Percentiles rank a stretch among this genome's conserved stretches.
These are phyloP conservation scores for Actenoides lindsayi DNA, from an alignment of 2,113 vertebrate genomes.

Conservation along the genomic window DNA sequence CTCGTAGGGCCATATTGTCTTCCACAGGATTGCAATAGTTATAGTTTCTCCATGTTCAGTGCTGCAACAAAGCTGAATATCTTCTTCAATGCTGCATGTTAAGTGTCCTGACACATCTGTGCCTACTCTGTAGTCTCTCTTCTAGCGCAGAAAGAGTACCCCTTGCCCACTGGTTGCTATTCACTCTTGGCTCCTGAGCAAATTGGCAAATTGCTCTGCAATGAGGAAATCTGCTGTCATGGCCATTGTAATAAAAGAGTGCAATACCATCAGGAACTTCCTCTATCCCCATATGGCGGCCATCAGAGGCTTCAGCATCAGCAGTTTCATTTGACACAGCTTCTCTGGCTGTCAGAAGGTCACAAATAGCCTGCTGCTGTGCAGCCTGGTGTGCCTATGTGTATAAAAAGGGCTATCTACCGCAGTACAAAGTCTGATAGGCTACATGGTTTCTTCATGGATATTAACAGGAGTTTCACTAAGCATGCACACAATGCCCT, in stretches of 20 bases:
- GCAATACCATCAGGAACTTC: slow-evolving; percentile 41
- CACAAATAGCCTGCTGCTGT: neutral
- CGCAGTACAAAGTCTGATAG: neutral
- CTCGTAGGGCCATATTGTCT: neutral
- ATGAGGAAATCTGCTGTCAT: slow-evolving; percentile 37
- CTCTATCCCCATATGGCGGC: slow-evolving; percentile 54
- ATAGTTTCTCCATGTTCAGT: neutral
- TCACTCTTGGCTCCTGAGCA: neutral
- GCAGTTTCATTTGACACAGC: slow-evolving; percentile 13
- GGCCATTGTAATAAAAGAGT: slow-evolving; percentile 35
- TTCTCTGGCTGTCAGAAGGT: slow-evolving; percentile 9
- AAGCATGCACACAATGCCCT: neutral
- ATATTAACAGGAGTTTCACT: neutral
- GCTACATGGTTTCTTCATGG: neutral
- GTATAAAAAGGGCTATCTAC: neutral
- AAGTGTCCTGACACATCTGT: neutral
- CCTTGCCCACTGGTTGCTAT: neutral
- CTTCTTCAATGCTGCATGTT: neutral
- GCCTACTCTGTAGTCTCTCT: neutral
- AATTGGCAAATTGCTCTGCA: neutral
- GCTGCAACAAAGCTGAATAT: neutral
- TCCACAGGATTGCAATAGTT: neutral
- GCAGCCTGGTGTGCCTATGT: neutral
- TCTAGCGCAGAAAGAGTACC: neutral
- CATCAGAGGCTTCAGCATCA: slow-evolving; percentile 40